Percentiles rank a stretch among this genome's conserved stretches.
phyloP scores from a whole-genome alignment of 2,113 vertebrate genomes.

The Syngnathus floridae region DNA sequence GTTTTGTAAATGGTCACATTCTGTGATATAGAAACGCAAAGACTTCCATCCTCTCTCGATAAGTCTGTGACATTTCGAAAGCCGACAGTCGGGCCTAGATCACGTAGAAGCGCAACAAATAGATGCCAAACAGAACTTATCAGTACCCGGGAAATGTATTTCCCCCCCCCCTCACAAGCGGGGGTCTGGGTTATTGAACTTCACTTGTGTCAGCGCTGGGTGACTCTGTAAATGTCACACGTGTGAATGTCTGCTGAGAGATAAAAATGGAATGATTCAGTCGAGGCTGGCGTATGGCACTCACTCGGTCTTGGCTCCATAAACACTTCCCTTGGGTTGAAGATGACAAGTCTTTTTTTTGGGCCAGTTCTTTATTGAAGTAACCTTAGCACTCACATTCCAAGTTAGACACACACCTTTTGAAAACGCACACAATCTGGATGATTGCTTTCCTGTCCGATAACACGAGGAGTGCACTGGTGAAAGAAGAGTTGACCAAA shows the following conservation, averaged over 20 bases:
- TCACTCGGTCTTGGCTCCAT: neutral
- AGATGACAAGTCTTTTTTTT: neutral
- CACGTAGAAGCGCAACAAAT: constrained; percentile 21
- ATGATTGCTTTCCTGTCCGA: constrained; percentile 14
- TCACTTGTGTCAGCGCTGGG: constrained; percentile 5
- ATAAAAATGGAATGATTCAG: constrained; percentile 2
- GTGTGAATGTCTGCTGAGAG: constrained; percentile 13
- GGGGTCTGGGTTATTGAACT: neutral
- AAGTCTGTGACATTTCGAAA: constrained; percentile 29
- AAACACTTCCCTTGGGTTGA: neutral
- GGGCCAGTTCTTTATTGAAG: neutral
- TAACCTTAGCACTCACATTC: neutral
- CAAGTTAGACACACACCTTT: neutral
- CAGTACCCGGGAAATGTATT: constrained; percentile 5
- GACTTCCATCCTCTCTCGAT: neutral
- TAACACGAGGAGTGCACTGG: neutral
- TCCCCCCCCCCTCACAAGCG: constrained; percentile 1
- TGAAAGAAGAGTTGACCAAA: constrained; percentile 21
- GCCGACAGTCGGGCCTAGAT: constrained; percentile 1
- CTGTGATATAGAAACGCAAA: neutral
- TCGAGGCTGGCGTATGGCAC: constrained; percentile 1
- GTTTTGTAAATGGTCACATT: neutral
- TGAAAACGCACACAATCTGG: neutral
- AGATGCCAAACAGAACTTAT: constrained; percentile 1
- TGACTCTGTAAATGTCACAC: constrained; percentile 27